A percentile compares a stretch with the other conserved stretches of the same genome.
phyloP scores from a whole-genome alignment of 2,888 invertebrate genomes.

The Noctuana brunneofusca region DNA sequence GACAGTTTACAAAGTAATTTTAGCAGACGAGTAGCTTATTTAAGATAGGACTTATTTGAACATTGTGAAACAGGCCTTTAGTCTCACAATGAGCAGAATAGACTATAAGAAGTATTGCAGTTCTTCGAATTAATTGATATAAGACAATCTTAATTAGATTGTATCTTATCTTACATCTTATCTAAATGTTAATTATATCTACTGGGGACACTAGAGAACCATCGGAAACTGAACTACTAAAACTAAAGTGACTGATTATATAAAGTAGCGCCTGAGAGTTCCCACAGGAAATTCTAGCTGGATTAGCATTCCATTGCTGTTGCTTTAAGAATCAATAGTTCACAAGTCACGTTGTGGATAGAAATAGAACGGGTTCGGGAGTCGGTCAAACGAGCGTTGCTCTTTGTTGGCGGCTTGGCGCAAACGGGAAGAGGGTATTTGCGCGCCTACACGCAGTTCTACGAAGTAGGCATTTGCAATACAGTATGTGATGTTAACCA shows the following conservation, averaged over 20 bases:
- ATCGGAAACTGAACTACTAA: background rate
- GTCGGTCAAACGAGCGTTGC: slow-evolving; percentile 33
- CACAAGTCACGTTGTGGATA: slow-evolving; percentile 18
- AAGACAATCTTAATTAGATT: background rate
- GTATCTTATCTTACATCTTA: too few species aligned
- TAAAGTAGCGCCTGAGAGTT: background rate
- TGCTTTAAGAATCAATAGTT: slow-evolving; percentile 24
- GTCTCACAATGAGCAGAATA: too few species aligned
- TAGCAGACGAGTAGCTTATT: too few species aligned
- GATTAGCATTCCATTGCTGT: slow-evolving; percentile 15
- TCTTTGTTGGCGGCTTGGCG: slow-evolving; percentile 26
- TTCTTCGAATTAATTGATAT: too few species aligned
- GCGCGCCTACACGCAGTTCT: slow-evolving; percentile 10
- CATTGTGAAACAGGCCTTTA: too few species aligned
- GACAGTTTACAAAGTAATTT: too few species aligned
- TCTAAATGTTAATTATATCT: too few species aligned
- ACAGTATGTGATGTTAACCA: background rate
- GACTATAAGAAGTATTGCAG: too few species aligned
- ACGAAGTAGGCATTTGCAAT: slow-evolving; percentile 6
- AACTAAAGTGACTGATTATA: background rate
- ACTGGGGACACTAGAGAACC: background rate
- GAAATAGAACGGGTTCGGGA: slow-evolving; percentile 26
- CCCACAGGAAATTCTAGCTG: slow-evolving; percentile 9
- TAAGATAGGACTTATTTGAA: too few species aligned
- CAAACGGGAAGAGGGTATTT: slow-evolving; percentile 33